A percentile compares a stretch with the other conserved stretches of the same genome.
These are phyloP conservation scores for Phoeniculus purpureus DNA, from an alignment of 2,797 vertebrate genomes.

Conservation along the genomic window DNA sequence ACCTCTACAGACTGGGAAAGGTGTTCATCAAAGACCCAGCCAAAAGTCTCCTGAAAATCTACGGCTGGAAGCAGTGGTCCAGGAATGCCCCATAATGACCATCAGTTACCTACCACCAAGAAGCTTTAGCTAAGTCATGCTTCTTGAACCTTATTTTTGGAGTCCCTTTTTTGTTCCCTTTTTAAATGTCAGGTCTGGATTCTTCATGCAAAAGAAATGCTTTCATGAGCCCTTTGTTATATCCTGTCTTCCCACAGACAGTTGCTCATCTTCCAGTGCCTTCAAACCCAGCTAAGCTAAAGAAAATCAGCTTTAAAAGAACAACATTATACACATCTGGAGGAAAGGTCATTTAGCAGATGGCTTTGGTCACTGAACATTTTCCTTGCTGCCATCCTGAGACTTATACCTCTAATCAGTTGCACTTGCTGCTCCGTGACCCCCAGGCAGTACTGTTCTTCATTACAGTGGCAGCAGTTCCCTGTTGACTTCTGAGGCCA, in stretches of 20 bases:
- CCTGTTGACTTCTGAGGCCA: slow-evolving; percentile 40
- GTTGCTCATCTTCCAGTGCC: neutral
- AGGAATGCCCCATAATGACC: neutral
- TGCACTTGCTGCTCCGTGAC: slow-evolving; percentile 37
- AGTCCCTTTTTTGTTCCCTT: neutral
- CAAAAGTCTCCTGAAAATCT: neutral
- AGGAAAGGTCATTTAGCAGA: slow-evolving; percentile 40
- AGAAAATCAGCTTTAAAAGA: slow-evolving; percentile 26
- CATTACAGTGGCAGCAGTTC: slow-evolving; percentile 54
- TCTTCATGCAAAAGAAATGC: neutral
- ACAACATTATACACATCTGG: neutral
- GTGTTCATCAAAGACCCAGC: neutral
- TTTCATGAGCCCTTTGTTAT: neutral
- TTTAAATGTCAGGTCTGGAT: neutral
- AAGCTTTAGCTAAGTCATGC: neutral
- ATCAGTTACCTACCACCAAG: neutral
- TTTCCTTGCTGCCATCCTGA: slow-evolving; percentile 50
- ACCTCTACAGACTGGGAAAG: neutral
- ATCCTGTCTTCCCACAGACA: neutral
- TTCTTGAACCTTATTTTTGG: neutral
- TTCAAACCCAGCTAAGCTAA: slow-evolving; percentile 1
- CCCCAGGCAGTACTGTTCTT: slow-evolving; percentile 42
- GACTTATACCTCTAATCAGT: slow-evolving; percentile 55
- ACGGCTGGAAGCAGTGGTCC: neutral
- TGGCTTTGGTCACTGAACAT: slow-evolving; percentile 48